Evolutionary conservation across 2,113 vertebrate genomes (phyloP).

Genomic region (Dromas ardeola): DNA sequence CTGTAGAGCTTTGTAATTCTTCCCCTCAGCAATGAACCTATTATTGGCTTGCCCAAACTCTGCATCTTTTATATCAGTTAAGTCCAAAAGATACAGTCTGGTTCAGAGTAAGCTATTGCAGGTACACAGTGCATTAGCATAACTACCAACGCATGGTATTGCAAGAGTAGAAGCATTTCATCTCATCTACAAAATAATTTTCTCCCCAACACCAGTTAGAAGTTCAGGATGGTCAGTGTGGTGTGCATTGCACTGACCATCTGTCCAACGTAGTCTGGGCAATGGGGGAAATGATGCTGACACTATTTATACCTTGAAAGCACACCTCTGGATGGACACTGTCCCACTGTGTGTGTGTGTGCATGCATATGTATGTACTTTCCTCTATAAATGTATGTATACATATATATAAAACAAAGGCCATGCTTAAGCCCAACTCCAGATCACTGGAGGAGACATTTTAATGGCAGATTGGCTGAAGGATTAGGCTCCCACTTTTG

Average conservation of each 20-base stretch:
- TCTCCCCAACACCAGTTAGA: not conserved
- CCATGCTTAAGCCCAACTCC: not conserved
- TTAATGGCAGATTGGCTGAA: not conserved
- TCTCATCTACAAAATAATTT: not conserved
- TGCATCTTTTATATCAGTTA: not conserved
- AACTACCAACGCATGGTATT: not conserved
- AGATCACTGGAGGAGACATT: not conserved
- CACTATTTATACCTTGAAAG: not conserved
- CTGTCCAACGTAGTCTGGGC: rapidly evolving
- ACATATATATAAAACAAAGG: not conserved
- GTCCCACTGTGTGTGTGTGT: not conserved
- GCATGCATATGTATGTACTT: rapidly evolving
- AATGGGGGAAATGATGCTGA: not conserved
- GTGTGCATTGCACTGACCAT: not conserved
- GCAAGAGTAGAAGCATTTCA: not conserved
- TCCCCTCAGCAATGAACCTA: not conserved
- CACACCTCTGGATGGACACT: not conserved
- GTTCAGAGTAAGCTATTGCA: not conserved
- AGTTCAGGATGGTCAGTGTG: not conserved
- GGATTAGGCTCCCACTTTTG: not conserved
- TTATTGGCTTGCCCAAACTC: not conserved
- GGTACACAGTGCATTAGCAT: not conserved
- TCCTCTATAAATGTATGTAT: rapidly evolving
- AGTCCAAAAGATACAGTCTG: not conserved
- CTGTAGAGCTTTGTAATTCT: not conserved